Evolutionary conservation across 2,888 invertebrate genomes (phyloP).

Genomic region (Megaustenia siamemsis): DNA sequence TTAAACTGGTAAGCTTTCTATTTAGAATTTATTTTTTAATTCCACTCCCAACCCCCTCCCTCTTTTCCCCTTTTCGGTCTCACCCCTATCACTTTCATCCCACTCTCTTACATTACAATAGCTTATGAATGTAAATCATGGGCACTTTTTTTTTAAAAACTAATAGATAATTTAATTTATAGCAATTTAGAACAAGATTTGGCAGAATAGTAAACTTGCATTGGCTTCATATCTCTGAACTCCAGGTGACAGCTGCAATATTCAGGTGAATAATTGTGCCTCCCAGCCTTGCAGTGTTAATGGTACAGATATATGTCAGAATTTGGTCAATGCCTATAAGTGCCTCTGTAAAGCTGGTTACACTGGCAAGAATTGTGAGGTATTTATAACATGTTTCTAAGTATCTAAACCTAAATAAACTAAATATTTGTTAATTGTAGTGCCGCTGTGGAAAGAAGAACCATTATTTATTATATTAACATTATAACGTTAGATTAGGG

Average conservation of each 20-base stretch:
- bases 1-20: too few species aligned
- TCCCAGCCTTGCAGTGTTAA: slow-evolving; percentile 41
- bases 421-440: not conserved
- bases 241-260: slow-evolving; percentile 58
- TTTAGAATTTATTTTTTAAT: too few species aligned
- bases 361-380: slow-evolving; percentile 59
- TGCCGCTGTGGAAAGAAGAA: not conserved
- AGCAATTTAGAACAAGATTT: too few species aligned
- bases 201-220: not conserved
- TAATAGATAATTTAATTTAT: too few species aligned
- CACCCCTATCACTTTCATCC: too few species aligned
- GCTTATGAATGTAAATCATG: too few species aligned
- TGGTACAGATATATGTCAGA: slow-evolving; percentile 46
- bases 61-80: too few species aligned
- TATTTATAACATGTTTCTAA: not conserved
- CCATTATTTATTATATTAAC: not conserved
- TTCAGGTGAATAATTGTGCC: slow-evolving; percentile 60
- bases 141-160: too few species aligned
- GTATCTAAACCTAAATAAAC: not conserved
- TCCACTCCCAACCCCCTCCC: too few species aligned
- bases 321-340: slow-evolving; percentile 51
- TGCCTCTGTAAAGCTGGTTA: slow-evolving; percentile 62
- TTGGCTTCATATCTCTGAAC: not conserved
- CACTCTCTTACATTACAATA: too few species aligned
- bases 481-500: not conserved